phyloP scores from a whole-genome alignment of 37 sponge, comb jelly and placozoan genomes.

The Tethya wilhelma region DNA sequence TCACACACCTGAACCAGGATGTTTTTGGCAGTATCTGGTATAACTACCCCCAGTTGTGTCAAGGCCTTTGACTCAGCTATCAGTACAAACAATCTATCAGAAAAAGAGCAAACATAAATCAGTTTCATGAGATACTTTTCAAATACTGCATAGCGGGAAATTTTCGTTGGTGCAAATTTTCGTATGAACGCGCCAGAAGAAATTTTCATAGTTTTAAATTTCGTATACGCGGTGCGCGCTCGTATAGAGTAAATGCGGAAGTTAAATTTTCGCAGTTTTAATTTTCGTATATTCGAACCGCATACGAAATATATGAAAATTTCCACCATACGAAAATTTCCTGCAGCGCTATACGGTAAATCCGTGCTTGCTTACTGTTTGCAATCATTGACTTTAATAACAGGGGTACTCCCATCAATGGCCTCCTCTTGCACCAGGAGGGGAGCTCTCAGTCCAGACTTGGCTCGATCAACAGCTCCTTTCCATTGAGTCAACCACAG shows the following conservation, averaged over 20 bases:
- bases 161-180: no score
- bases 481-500: slow-evolving; percentile 78
- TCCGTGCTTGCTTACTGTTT: slow-evolving; percentile 37
- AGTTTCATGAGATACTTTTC: not conserved
- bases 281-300: no score
- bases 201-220: no score
- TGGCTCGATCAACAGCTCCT: slow-evolving; percentile 18
- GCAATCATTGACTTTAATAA: slow-evolving; percentile 34
- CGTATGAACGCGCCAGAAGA: no score
- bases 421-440: slow-evolving; percentile 27
- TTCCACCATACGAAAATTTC: no score
- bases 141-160: not conserved
- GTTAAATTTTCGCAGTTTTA: no score
- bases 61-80: slow-evolving; percentile 82
- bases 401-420: not conserved
- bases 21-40: slow-evolving; percentile 65
- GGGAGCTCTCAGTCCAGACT: slow-evolving; percentile 9
- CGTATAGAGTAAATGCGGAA: no score
- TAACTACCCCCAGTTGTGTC: slow-evolving; percentile 28
- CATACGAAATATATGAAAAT: no score
- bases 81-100: slow-evolving; percentile 42
- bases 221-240: no score
- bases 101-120: not conserved
- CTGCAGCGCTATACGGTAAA: not conserved
- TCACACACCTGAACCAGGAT: slow-evolving; percentile 70